Conservation (phyloP, 2,113 vertebrate species). For the Semicossyphus pulcher region DNA sequence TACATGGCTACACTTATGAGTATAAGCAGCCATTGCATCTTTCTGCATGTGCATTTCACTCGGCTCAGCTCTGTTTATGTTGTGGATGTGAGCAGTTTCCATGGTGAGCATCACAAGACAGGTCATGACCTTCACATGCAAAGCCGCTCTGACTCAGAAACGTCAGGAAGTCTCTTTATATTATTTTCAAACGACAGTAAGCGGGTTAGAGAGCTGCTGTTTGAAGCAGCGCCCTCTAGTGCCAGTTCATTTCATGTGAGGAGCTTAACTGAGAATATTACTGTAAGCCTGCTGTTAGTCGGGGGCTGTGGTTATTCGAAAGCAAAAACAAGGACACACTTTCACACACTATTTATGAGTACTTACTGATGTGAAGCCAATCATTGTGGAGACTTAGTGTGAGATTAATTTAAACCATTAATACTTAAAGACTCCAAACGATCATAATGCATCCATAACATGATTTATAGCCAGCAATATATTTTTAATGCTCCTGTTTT, state of each 20-base stretch:
- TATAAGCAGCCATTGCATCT: too few species aligned
- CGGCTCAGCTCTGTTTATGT: background rate
- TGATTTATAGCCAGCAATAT: too few species aligned
- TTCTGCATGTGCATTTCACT: background rate
- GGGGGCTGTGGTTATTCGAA: background rate
- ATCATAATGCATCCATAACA: too few species aligned
- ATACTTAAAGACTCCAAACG: background rate
- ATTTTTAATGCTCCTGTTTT: background rate
- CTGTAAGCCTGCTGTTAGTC: slow-evolving; percentile 13
- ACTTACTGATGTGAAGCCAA: too few species aligned
- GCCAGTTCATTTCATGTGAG: slow-evolving; percentile 25
- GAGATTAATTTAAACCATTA: slow-evolving; percentile 4
- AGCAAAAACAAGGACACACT: slow-evolving; percentile 16
- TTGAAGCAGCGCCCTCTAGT: slow-evolving; percentile 47
- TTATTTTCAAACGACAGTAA: slow-evolving; percentile 25
- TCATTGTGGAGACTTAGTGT: background rate
- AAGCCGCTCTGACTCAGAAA: slow-evolving; percentile 30
- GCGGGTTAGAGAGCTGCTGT: slow-evolving; percentile 39
- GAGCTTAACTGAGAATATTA: slow-evolving; percentile 41
- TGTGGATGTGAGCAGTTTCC: background rate
- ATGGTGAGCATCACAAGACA: slow-evolving; percentile 11
- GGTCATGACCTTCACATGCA: slow-evolving; percentile 4
- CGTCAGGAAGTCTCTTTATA: slow-evolving; percentile 14
- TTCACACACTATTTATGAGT: too few species aligned
- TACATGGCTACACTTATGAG: too few species aligned